Evolutionary conservation across 2,797 vertebrate genomes (phyloP).

Genomic region (Gobio occitaniae): DNA sequence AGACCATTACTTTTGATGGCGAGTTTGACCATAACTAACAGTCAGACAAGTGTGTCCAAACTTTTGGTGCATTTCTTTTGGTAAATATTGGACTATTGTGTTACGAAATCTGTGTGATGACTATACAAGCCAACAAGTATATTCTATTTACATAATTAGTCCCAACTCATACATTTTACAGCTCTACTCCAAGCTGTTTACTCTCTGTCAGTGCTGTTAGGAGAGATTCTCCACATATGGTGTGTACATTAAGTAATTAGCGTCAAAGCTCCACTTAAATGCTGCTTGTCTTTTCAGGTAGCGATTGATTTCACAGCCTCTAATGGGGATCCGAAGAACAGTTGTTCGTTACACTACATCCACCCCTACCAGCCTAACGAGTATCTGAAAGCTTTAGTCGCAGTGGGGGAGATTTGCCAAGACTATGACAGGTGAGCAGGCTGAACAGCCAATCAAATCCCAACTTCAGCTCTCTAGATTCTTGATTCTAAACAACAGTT

Average conservation of each 20-base stretch:
- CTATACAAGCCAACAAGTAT: background rate
- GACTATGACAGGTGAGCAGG: slow-evolving; percentile 86
- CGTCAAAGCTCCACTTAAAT: slow-evolving; percentile 41
- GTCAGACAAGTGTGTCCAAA: background rate
- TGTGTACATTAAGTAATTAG: slow-evolving; percentile 46
- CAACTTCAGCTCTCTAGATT: background rate
- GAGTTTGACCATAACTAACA: background rate
- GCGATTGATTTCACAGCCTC: slow-evolving; percentile 90
- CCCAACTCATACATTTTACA: background rate
- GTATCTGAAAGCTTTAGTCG: slow-evolving; percentile 87
- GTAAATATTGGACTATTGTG: background rate
- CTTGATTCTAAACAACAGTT: background rate
- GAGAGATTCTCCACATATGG: slow-evolving; percentile 1
- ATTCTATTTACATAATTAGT: background rate
- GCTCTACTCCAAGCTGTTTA: slow-evolving; percentile 2
- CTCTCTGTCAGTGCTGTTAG: background rate
- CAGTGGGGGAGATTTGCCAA: slow-evolving; percentile 89
- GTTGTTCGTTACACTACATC: slow-evolving; percentile 89
- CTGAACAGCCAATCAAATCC: slow-evolving; percentile 37
- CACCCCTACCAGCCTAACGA: slow-evolving; percentile 87
- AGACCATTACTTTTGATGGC: background rate
- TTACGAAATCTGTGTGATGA: background rate
- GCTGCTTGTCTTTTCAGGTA: slow-evolving; percentile 73
- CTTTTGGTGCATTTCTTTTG: background rate
- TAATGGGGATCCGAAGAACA: slow-evolving; percentile 86